Base-by-base conservation (phyloP, 2,888 invertebrate species). In the Drosophila sordidapex region DNA sequence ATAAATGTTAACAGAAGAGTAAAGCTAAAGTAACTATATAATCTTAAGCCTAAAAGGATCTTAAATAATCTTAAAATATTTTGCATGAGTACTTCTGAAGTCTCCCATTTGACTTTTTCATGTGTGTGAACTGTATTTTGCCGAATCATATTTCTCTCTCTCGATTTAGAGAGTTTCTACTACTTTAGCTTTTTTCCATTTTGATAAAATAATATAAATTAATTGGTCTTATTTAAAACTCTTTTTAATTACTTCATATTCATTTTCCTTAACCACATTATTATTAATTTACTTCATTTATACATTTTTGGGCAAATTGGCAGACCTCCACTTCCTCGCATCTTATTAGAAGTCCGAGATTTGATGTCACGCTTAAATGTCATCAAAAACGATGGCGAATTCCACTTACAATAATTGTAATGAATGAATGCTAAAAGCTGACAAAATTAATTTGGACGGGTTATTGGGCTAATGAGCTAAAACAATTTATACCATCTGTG, bases 331-430 rank as follows among this genome's bases (percentile, higher is more conserved):
- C 1, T 25, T 46, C 2, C 25, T 10, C 25, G 1, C 6, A 33
- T 6, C 21, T 40, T 11, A 29, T 13, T 29, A 18, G 21, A 59
- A 29, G 36, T 33, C 33, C 21, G 13, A 13, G 11, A 36, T 56
- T 51, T 59, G 57, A 75, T 31, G 38, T 18, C 36, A 15, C 38
- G 27, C n/a, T 54, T 21, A 53, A 61, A 64, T 64, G 60, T 15
- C 74, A 70, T 31, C 31, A 65, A 54, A 25, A 27, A 18, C 11
- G 15, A 15, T 64, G 48, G 25, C 21, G 18, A 27, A 68, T 60
- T 70, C 56, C 69, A 67, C 69, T 78, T 82, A 78, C n/a, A 75
- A 54, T 82, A 70, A 82, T 85, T 78, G 65, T 81, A 69, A 54
- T 48, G 43, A 75, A 78, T 75, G 53, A 77, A 71, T 43, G 46